Percentiles rank a stretch among this genome's conserved stretches.
Evolutionary conservation across 1,140 invertebrate species (phyloP).

Genomic region (Rhopalosiphum maidis): DNA sequence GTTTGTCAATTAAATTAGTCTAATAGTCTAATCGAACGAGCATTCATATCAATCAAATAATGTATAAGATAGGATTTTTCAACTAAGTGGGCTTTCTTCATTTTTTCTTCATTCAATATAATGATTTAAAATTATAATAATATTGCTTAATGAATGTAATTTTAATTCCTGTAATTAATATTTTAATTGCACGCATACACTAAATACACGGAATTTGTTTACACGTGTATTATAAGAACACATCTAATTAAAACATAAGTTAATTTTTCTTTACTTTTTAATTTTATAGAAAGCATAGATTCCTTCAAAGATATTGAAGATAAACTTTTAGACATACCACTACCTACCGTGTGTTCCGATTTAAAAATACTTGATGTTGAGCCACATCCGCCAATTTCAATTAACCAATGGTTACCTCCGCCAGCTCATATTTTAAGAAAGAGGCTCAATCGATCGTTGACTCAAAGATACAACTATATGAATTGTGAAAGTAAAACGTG

Average conservation of each 20-base stretch:
- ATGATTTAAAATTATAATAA: no score
- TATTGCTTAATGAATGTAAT: no score
- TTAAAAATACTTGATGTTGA: constrained; percentile 40
- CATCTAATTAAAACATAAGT: background rate
- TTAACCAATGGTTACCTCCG: constrained; percentile 42
- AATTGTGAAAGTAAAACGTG: constrained; percentile 34
- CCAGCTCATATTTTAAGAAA: constrained; percentile 14
- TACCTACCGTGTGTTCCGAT: constrained; percentile 42
- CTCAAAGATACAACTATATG: constrained; percentile 47
- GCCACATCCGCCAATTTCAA: constrained; percentile 30
- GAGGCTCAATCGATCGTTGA: background rate
- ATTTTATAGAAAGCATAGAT: constrained; percentile 30
- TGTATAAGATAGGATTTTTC: no score
- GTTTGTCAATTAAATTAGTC: no score
- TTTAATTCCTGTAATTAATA: no score
- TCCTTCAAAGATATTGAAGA: constrained; percentile 53
- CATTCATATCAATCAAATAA: no score
- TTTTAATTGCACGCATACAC: no score
- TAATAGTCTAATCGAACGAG: no score
- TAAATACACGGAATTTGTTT: no score
- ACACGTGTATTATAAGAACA: no score
- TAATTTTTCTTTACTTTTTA: background rate
- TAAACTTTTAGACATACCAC: constrained; percentile 43
- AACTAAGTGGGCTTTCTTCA: no score
- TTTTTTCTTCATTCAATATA: no score